Percentiles rank a stretch among this genome's conserved stretches.
Evolutionary conservation across 2,888 invertebrate genomes (phyloP).

Genomic region (Hypsopygia costalis): DNA sequence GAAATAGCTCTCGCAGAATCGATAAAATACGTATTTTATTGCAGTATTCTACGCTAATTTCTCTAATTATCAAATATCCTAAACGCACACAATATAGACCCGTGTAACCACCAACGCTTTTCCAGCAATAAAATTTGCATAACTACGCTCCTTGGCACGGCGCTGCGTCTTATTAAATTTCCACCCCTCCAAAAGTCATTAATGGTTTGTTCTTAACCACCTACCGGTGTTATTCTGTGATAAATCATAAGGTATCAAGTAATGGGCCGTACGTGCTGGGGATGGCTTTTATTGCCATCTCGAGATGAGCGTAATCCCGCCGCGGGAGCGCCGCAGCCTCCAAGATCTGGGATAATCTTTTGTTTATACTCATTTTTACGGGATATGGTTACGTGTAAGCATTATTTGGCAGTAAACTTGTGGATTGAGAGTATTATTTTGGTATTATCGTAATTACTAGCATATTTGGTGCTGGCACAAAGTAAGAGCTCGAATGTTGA

Average conservation of each 20-base stretch:
- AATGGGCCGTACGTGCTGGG: constrained; percentile 30
- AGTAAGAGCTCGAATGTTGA: too few species aligned
- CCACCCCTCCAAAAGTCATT: constrained; percentile 76
- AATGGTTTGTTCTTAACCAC: constrained; percentile 77
- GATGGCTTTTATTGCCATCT: constrained; percentile 67
- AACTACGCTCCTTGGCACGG: constrained; percentile 72
- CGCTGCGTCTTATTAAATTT: constrained; percentile 77
- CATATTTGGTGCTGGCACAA: too few species aligned
- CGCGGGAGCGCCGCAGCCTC: constrained; percentile 22
- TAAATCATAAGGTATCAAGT: constrained; percentile 73
- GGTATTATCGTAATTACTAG: too few species aligned
- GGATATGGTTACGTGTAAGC: constrained; percentile 19
- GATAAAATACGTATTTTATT: too few species aligned
- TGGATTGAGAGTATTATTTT: too few species aligned
- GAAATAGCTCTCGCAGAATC: too few species aligned
- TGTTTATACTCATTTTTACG: constrained; percentile 53
- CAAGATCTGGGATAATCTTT: constrained; percentile 57
- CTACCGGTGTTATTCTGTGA: constrained; percentile 62
- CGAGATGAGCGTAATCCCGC: constrained; percentile 56
- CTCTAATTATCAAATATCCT: too few species aligned
- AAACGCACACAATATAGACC: constrained; percentile 19
- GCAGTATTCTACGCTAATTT: too few species aligned
- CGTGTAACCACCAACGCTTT: constrained; percentile 54
- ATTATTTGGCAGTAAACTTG: too few species aligned
- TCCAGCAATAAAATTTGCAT: constrained; percentile 77